These are phyloP conservation scores for Kryphioiulus occultus DNA, from an alignment of 2,888 invertebrate genomes.

Conservation along the genomic window DNA sequence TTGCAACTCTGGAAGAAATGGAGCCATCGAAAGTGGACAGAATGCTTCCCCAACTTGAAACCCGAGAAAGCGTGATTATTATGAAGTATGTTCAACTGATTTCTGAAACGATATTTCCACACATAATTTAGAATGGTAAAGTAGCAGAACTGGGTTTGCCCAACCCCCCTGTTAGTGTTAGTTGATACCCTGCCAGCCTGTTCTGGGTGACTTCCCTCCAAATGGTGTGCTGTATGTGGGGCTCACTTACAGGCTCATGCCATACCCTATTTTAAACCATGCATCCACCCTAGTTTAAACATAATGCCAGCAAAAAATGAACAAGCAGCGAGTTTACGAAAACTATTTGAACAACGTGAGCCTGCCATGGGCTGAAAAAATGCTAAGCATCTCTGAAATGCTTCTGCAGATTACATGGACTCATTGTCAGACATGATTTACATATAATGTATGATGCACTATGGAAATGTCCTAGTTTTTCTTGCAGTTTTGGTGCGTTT, in stretches of 20 bases:
- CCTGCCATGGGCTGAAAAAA: neutral
- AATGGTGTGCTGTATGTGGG: constrained; percentile 36
- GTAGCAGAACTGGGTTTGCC: constrained; percentile 2
- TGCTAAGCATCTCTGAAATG: neutral
- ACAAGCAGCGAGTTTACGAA: neutral
- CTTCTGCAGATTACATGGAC: neutral
- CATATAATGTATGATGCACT: neutral
- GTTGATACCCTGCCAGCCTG: constrained; percentile 42
- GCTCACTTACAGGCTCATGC: constrained; percentile 35
- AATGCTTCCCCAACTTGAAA: neutral
- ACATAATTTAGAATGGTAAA: constrained; percentile 25
- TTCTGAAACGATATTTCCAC: constrained; percentile 8
- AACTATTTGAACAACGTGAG: constrained; percentile 1
- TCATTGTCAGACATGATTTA: neutral
- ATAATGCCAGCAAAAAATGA: constrained; percentile 14
- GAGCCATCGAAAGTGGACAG: neutral
- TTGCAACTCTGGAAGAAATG: neutral
- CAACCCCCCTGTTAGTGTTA: constrained; percentile 39
- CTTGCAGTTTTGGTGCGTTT: neutral
- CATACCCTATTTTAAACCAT: constrained; percentile 41
- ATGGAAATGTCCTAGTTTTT: neutral
- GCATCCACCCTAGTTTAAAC: constrained; percentile 28
- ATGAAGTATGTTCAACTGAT: neutral
- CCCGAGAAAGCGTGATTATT: neutral
- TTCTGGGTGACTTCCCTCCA: constrained; percentile 39